Conservation (phyloP, 2,888 invertebrate species). For the Tryphoninae sp. region DNA sequence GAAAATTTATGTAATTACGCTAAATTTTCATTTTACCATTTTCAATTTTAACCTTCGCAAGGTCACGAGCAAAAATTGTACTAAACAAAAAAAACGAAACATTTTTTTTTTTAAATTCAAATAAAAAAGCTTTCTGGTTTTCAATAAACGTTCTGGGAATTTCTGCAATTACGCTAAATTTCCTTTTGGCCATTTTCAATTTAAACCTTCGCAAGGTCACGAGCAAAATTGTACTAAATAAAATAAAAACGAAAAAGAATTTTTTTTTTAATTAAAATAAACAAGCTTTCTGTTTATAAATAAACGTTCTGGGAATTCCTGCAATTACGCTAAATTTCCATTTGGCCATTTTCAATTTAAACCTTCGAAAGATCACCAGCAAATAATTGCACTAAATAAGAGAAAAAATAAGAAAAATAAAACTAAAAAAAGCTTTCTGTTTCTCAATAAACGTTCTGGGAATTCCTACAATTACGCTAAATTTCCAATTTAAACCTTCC, state of each 20-base stretch:
- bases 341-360: too few species aligned
- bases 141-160: neutral
- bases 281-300: slow-evolving; percentile 3
- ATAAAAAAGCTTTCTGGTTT: neutral
- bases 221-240: neutral
- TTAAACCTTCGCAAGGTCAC: neutral
- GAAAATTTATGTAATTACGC: neutral
- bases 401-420: neutral
- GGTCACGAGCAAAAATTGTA: neutral
- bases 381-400: neutral
- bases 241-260: neutral
- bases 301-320: neutral
- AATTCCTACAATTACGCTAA: neutral
- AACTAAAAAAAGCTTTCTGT: neutral
- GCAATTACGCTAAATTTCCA: neutral
- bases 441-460: slow-evolving; percentile 1
- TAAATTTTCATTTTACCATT: neutral
- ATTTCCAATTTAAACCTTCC: neutral
- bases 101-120: too few species aligned
- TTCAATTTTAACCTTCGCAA: neutral
- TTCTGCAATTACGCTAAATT: neutral
- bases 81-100: neutral
- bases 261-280: neutral
- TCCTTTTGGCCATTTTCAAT: neutral
- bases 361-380: neutral